These are phyloP conservation scores for Strix aluco DNA, from an alignment of 2,113 vertebrate genomes.

Conservation along the genomic window DNA sequence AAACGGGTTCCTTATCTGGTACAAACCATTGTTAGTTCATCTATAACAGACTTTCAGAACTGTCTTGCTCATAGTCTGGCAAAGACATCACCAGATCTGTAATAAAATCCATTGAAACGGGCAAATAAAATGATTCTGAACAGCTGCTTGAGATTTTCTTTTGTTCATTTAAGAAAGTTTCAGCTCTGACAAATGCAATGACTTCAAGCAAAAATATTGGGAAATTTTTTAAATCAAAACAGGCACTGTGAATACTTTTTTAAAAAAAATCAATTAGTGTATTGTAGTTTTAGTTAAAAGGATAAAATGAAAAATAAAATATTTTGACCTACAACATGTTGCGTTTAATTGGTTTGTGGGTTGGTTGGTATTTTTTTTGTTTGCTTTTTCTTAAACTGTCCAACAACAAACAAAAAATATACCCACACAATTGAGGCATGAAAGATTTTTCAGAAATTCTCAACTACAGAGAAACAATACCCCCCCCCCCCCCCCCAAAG, in stretches of 20 bases:
- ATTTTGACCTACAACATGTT: neutral
- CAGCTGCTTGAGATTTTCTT: neutral
- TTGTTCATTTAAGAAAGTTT: neutral
- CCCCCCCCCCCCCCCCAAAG: neutral
- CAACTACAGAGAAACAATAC: neutral
- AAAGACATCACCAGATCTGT: neutral
- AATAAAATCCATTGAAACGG: neutral
- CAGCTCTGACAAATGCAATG: neutral
- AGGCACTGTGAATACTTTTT: neutral
- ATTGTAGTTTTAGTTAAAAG: neutral
- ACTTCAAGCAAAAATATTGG: neutral
- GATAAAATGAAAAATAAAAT: neutral
- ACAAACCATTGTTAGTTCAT: neutral
- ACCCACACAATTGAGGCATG: neutral
- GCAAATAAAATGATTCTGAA: neutral
- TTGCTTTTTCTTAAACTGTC: too few species aligned
- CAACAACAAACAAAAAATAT: too few species aligned
- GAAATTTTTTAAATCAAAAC: neutral
- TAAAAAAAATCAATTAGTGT: neutral
- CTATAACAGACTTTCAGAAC: neutral
- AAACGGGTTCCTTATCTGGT: neutral
- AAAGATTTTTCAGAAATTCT: neutral
- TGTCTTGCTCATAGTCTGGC: neutral
- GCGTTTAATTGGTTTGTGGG: neutral
- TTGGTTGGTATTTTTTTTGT: neutral